Evolutionary conservation across 1,140 invertebrate genomes (phyloP).

Genomic region (Eubasilissa regina): DNA sequence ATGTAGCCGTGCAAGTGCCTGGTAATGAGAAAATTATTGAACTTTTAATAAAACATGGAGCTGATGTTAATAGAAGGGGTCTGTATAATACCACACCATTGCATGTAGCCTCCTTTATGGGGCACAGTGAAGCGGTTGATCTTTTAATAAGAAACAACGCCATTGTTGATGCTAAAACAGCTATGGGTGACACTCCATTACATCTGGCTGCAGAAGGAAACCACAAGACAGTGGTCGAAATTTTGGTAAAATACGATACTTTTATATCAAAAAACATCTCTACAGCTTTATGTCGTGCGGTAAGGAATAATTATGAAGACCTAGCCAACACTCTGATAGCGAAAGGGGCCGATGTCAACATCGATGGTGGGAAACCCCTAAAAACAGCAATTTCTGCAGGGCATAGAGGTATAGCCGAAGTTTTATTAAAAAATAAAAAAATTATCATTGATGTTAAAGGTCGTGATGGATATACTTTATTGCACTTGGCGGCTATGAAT

Average conservation of each 20-base stretch:
- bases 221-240: neutral
- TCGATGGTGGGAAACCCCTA: neutral
- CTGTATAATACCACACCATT: neutral
- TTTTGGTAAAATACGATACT: neutral
- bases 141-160: neutral
- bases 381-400: neutral
- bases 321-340: neutral
- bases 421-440: neutral
- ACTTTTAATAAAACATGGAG: constrained; percentile 17
- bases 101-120: neutral
- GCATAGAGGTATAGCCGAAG: neutral
- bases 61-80: neutral
- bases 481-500: neutral
- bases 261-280: neutral
- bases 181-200: neutral
- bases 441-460: neutral
- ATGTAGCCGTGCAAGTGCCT: neutral
- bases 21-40: neutral
- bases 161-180: neutral
- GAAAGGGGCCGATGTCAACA: neutral
- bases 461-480: neutral
- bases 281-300: neutral
- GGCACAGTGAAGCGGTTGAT: neutral
- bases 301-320: neutral
- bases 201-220: neutral